These are phyloP conservation scores for Apocrypta bakeri DNA, from an alignment of 1,140 invertebrate genomes.

Conservation along the genomic window DNA sequence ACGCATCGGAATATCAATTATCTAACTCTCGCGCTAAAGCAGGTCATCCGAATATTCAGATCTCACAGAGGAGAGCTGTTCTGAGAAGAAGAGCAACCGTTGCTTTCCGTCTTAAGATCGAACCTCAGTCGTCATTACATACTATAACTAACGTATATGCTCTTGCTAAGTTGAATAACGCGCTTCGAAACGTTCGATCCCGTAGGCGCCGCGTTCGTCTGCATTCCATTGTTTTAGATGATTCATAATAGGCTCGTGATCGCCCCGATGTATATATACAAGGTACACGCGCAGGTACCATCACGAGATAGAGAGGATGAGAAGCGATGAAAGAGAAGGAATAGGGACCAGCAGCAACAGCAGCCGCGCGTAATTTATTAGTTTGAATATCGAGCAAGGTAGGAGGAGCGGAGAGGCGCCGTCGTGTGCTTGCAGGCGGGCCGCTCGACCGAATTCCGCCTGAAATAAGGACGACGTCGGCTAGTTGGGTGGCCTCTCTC, in stretches of 20 bases:
- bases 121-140: not conserved
- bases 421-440: slow-evolving; percentile 28
- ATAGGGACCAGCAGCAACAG: slow-evolving; percentile 26
- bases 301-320: not conserved
- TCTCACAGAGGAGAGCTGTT: not conserved
- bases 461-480: slow-evolving; percentile 55
- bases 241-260: slow-evolving; percentile 68
- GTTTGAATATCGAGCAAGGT: slow-evolving; percentile 66
- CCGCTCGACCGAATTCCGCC: slow-evolving; percentile 57
- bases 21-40: not conserved
- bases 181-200: not conserved
- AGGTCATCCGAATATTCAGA: not conserved
- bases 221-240: slow-evolving; percentile 76
- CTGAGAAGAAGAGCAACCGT: not conserved
- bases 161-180: not conserved
- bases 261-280: slow-evolving; percentile 44
- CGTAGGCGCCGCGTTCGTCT: slow-evolving; percentile 68
- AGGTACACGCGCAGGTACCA: slow-evolving; percentile 40
- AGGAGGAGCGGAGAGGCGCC: slow-evolving; percentile 31
- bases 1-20: not conserved
- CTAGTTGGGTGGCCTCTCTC: slow-evolving; percentile 68
- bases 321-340: slow-evolving; percentile 12
- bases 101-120: not conserved
- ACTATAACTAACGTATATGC: not conserved
- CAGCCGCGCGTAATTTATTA: slow-evolving; percentile 66